A percentile compares a stretch with the other conserved stretches of the same genome.
phyloP scores from a whole-genome alignment of 2,797 vertebrate genomes.

The Pangasius djambal region DNA sequence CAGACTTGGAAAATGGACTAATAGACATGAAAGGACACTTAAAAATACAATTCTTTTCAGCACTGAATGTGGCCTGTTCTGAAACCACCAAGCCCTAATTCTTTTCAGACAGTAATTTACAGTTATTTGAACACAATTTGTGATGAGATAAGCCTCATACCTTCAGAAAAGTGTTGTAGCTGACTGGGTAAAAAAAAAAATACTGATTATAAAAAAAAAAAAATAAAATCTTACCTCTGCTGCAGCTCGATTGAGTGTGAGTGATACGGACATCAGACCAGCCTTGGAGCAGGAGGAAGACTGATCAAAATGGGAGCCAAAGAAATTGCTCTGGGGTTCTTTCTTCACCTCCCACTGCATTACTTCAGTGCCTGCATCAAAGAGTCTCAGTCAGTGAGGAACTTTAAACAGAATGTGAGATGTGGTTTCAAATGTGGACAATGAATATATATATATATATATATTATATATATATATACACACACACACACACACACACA shows the following conservation, averaged over 20 bases:
- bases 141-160: background rate
- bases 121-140: background rate
- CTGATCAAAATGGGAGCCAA: constrained; percentile 78
- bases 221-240: constrained; percentile 82
- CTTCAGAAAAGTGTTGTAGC: no score
- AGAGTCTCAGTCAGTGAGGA: constrained; percentile 8
- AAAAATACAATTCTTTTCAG: background rate
- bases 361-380: constrained; percentile 80
- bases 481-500: no score
- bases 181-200: background rate
- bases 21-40: background rate
- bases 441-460: no score
- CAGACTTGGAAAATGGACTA: no score
- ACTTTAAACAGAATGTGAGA: background rate
- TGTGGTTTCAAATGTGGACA: background rate
- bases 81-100: background rate
- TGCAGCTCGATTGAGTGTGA: constrained; percentile 88
- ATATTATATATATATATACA: no score
- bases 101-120: background rate
- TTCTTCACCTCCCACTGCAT: constrained; percentile 87
- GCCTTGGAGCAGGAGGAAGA: constrained; percentile 84
- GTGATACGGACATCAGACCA: constrained; percentile 91
- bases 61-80: background rate
- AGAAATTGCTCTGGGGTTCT: constrained; percentile 78
- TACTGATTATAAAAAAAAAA: background rate